These are phyloP conservation scores for Plagodis pulveraria DNA, from an alignment of 2,888 invertebrate species.

Conservation along the genomic window DNA sequence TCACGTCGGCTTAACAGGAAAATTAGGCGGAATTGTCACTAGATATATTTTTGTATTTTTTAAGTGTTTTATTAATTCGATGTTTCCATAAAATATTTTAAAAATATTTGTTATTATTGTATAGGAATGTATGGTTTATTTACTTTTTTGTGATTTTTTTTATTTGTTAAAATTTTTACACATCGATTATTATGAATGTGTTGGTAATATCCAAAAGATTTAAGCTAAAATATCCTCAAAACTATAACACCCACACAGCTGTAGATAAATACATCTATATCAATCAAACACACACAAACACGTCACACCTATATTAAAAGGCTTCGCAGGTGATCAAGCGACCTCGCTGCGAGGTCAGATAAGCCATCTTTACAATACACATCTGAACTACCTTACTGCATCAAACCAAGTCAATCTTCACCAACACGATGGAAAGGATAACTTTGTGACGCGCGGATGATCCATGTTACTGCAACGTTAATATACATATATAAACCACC, in stretches of 20 bases:
- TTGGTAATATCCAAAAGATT: background rate
- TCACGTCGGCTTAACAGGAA: no score
- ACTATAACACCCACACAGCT: background rate
- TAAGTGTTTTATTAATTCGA: no score
- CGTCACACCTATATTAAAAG: slow-evolving; percentile 41
- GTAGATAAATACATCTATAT: slow-evolving; percentile 2
- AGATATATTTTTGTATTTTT: no score
- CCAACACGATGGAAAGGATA: background rate
- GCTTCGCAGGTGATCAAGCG: slow-evolving; percentile 34
- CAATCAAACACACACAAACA: slow-evolving; percentile 27
- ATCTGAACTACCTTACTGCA: background rate
- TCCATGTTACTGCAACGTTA: slow-evolving; percentile 4
- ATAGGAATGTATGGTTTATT: no score
- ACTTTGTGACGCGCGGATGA: slow-evolving; percentile 14
- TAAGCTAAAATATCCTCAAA: slow-evolving; percentile 1
- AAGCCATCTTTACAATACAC: slow-evolving; percentile 2
- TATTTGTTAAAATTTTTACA: no score
- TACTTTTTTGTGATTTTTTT: no score
- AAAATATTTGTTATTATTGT: no score
- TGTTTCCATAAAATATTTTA: no score
- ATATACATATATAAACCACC: slow-evolving; percentile 4
- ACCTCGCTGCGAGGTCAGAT: slow-evolving; percentile 38
- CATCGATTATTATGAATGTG: background rate
- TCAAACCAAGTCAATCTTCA: slow-evolving; percentile 5
- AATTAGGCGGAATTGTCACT: no score